These are phyloP conservation scores for Mungos mungo DNA, from an alignment of 2,113 vertebrate genomes.

Conservation along the genomic window DNA sequence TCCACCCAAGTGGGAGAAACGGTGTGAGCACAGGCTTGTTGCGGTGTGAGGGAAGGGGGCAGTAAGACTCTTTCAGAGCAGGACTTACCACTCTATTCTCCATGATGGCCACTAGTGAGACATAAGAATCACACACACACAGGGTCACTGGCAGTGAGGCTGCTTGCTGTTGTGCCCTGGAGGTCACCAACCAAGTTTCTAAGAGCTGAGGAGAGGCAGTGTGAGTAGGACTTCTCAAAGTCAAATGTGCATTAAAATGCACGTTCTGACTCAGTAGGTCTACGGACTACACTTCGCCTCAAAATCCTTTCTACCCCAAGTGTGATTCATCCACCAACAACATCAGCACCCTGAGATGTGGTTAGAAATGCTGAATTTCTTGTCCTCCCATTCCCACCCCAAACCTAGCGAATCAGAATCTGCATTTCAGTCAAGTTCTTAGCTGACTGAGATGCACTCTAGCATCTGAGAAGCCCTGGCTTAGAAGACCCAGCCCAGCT, in stretches of 20 bases:
- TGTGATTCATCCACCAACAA: background rate
- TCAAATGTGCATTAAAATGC: background rate
- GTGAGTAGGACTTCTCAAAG: background rate
- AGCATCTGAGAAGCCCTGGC: background rate
- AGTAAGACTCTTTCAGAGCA: background rate
- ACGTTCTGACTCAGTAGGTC: background rate
- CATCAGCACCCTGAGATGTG: background rate
- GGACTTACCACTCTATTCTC: background rate
- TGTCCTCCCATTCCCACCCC: background rate
- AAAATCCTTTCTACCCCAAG: slow-evolving; percentile 3
- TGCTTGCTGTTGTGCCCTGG: background rate
- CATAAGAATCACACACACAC: background rate
- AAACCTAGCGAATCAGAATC: background rate
- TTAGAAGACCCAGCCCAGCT: background rate
- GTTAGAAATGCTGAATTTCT: background rate
- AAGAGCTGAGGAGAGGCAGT: background rate
- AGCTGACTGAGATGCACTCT: background rate
- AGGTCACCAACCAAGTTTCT: background rate
- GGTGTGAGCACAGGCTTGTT: background rate
- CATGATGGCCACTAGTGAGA: background rate
- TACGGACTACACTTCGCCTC: background rate
- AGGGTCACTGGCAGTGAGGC: background rate
- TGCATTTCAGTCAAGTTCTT: background rate
- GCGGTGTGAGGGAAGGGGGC: background rate
- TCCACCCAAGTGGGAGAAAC: background rate